These are phyloP conservation scores for Drosophila maculinotata DNA, from an alignment of 2,888 invertebrate species.

Conservation along the genomic window DNA sequence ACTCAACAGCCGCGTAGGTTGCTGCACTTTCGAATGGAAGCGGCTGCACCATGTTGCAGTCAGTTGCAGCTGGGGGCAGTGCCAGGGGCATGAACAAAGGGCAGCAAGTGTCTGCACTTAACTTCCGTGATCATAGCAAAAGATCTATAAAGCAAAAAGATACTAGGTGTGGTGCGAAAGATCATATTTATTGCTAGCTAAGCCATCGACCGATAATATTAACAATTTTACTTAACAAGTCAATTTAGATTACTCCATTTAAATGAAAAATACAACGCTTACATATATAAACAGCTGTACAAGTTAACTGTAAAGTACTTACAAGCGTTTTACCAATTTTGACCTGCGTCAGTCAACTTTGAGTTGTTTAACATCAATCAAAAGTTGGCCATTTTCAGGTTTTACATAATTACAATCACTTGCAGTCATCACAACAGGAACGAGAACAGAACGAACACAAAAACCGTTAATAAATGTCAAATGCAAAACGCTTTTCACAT, in stretches of 20 bases:
- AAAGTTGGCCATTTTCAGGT: not conserved
- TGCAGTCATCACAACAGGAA: not conserved
- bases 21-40: slow-evolving; percentile 26
- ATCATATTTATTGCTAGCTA: too few relatives aligned
- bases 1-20: slow-evolving; percentile 8
- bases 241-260: too few relatives aligned
- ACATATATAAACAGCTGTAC: too few relatives aligned
- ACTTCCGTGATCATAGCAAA: slow-evolving; percentile 15
- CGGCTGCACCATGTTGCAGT: too few relatives aligned
- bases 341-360: not conserved
- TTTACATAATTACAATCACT: slow-evolving; percentile 1
- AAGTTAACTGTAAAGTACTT: too few relatives aligned
- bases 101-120: slow-evolving; percentile 14
- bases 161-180: too few relatives aligned
- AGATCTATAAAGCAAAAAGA: not conserved
- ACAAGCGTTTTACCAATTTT: not conserved
- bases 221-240: too few relatives aligned
- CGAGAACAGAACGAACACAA: not conserved
- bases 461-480: slow-evolving; percentile 15
- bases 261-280: too few relatives aligned
- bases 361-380: slow-evolving; percentile 2
- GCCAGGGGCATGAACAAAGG: slow-evolving; percentile 5
- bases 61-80: not conserved
- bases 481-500: slow-evolving; percentile 2
- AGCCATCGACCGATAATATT: too few relatives aligned